Percentiles rank a stretch among this genome's conserved stretches.
Conservation (phyloP, 2,888 invertebrate genomes). For the Uloborus plumipes region DNA sequence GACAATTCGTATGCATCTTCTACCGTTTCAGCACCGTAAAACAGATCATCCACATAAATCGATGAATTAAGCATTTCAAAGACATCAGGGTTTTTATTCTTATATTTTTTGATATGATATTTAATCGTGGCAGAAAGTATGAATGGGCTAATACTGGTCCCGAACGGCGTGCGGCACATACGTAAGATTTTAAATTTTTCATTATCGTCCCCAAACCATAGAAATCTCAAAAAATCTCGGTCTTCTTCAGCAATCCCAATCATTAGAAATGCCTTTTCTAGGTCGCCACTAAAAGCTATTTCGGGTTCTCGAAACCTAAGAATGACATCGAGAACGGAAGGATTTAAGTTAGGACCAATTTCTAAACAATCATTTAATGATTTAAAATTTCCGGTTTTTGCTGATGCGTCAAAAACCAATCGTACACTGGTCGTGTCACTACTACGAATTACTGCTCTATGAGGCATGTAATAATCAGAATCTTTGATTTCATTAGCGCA, state of each 20-base stretch:
- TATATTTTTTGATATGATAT: conserved; percentile 4
- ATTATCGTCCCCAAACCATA: background rate
- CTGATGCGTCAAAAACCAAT: background rate
- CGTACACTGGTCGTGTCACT: background rate
- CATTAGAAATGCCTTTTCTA: conserved; percentile 11
- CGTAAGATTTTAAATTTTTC: background rate
- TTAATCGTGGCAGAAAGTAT: background rate
- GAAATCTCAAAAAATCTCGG: conserved; percentile 9
- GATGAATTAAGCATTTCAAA: background rate
- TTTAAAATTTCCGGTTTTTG: background rate
- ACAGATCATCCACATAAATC: conserved; percentile 1
- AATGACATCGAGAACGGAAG: conserved; percentile 2
- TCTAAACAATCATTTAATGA: conserved; percentile 4
- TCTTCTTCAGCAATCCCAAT: conserved; percentile 5
- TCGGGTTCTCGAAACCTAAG: conserved; percentile 7
- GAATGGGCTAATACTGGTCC: background rate
- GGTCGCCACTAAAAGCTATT: conserved; percentile 23
- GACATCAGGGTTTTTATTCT: background rate
- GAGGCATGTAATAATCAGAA: background rate
- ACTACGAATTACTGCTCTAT: background rate
- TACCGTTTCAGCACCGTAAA: background rate
- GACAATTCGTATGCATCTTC: background rate
- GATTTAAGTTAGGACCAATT: conserved; percentile 2
- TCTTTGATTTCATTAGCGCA: background rate
- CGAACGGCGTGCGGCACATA: too few species aligned